A percentile compares a stretch with the other conserved stretches of the same genome.
Evolutionary conservation across 2,888 invertebrate species (phyloP).

Genomic region (Agrochola litura): DNA sequence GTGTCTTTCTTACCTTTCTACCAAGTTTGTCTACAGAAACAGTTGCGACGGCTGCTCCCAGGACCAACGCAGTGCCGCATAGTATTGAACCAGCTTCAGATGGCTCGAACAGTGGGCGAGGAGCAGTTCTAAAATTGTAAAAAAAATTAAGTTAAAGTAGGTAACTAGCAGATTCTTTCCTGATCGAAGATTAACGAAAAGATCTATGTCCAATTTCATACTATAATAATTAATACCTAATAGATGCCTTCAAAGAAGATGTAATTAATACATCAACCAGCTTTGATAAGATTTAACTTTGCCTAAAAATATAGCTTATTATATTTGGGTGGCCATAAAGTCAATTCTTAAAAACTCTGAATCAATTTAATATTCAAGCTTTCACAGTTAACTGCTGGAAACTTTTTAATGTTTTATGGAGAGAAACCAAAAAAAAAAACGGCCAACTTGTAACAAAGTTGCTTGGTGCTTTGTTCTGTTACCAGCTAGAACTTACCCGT

Average conservation of each 20-base stretch:
- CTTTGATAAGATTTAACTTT: background rate
- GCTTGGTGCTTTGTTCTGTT: background rate
- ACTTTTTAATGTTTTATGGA: background rate
- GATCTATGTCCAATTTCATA: background rate
- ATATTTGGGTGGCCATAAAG: background rate
- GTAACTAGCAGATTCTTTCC: background rate
- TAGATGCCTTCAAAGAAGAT: background rate
- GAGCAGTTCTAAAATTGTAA: constrained; percentile 73
- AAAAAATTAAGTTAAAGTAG: background rate
- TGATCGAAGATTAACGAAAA: background rate
- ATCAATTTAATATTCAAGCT: background rate
- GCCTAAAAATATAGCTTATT: background rate
- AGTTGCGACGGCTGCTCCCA: constrained; percentile 85
- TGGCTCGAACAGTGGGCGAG: constrained; percentile 77
- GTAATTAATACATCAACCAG: background rate
- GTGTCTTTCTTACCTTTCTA: constrained; percentile 77
- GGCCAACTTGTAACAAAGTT: background rate
- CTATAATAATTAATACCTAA: background rate
- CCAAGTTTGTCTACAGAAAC: constrained; percentile 84
- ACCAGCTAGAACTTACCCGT: constrained; percentile 75
- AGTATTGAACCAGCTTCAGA: constrained; percentile 85
- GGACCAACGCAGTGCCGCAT: constrained; percentile 84
- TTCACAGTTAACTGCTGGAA: background rate
- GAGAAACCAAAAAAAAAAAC: background rate
- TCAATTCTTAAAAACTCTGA: background rate